Conservation (phyloP, 2,113 vertebrate species). For the Myotis brandtii region DNA sequence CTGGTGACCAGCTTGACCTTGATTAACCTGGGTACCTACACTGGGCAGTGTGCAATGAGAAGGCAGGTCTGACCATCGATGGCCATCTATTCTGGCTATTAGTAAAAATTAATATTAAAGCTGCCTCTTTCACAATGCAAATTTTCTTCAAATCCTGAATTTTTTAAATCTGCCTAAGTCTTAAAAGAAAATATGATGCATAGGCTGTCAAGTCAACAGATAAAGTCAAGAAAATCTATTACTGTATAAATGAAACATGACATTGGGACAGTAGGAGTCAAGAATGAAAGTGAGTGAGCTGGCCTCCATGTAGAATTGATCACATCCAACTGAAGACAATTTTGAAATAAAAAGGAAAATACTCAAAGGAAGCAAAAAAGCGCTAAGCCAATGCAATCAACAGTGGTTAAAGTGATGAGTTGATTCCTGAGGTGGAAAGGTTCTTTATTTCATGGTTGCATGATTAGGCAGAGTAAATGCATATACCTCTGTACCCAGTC, state of each 20-base stretch:
- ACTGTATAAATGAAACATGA: conserved; percentile 57
- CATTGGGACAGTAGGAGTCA: conserved; percentile 33
- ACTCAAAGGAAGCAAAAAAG: conserved; percentile 56
- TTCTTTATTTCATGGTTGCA: conserved; percentile 62
- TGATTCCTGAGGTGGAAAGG: conserved; percentile 64
- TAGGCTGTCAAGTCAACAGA: conserved; percentile 43
- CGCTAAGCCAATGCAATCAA: conserved; percentile 62
- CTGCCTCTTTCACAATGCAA: conserved; percentile 35
- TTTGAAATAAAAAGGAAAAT: conserved; percentile 61
- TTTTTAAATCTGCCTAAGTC: conserved; percentile 20
- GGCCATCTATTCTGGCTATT: not conserved
- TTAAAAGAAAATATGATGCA: conserved; percentile 53
- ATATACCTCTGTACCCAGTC: not conserved
- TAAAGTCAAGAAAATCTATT: conserved; percentile 57
- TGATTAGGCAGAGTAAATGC: conserved; percentile 53
- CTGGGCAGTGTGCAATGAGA: not conserved
- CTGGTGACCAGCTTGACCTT: not conserved
- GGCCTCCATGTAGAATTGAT: conserved; percentile 14
- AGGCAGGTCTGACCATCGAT: not conserved
- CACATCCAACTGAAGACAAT: conserved; percentile 57
- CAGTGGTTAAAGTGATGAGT: conserved; percentile 34
- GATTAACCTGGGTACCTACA: not conserved
- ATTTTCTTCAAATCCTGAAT: conserved; percentile 35
- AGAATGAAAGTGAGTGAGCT: conserved; percentile 4
- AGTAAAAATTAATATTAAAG: conserved; percentile 59